Evolutionary conservation across 2,113 vertebrate genomes (phyloP), one percentile per base, ranked within the genome.

Genomic region (Ciconia stormi): DNA sequence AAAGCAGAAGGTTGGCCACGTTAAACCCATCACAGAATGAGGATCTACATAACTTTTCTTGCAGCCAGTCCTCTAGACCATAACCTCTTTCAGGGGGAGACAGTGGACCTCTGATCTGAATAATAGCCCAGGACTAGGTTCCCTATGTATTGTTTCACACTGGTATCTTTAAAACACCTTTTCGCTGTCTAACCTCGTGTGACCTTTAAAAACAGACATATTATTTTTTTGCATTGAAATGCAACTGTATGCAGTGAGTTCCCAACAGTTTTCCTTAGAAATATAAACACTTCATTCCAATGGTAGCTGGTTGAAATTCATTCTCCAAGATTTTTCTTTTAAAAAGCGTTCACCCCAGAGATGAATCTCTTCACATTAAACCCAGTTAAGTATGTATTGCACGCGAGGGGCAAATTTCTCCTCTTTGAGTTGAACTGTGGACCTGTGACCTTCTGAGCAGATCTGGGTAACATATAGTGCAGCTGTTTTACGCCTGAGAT

Each of bases 321-420:
- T 80, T 55, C 89, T 96, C 73, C 56, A n/a, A 77, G 73, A 40
- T 16, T 69, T 65, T 36, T 81, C n/a, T 82, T 59, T 49, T 18
- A 5, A 53, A 92, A 83, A 71, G 17, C 3, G 1, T 79, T 89
- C 70, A 89, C 21, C 94, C 53, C 67, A 70, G 95, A 93, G 93
- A 85, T 73, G 3, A 93, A 90, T 93, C 92, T 96, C 91, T 97
- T 97, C 97, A 97, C 95, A 97, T 97, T 96, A 95, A 95, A 89
- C 62, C 88, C 97, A 93, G 95, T 94, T 95, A 96, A 95, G 91
- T 95, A 94, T 7, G 72, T 96, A 95, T 97, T 95, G 95, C 95
- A 97, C 96, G 5, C 0, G 40, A 84, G 83, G 81, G 81, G 29
- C 15, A 84, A 74, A 66, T 79, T 87, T 91, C 87, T 95, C 87